A percentile compares a stretch with the other conserved stretches of the same genome.
Conservation (phyloP, 2,797 vertebrate species). For the Vireo griseus region DNA sequence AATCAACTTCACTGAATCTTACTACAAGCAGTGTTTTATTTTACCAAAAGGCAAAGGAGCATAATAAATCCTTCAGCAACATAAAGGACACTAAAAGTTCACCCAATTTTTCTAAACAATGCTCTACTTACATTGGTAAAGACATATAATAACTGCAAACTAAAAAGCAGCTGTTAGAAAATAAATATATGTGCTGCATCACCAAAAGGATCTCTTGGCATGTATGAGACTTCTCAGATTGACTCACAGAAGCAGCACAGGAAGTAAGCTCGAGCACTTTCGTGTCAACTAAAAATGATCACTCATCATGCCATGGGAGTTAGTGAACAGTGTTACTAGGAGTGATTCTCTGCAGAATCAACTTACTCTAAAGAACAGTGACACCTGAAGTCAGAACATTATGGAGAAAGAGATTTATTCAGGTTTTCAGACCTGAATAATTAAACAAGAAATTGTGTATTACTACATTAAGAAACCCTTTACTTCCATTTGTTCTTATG, state of each 20-base stretch:
- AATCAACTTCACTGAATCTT: neutral
- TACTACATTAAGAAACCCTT: neutral
- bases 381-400: neutral
- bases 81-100: neutral
- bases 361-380: neutral
- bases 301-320: accelerated
- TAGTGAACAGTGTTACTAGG: neutral
- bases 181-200: neutral
- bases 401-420: neutral
- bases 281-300: neutral
- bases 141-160: neutral
- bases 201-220: neutral
- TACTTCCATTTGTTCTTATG: neutral
- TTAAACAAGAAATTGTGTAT: neutral
- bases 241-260: neutral
- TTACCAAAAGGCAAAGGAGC: neutral
- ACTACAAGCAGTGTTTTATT: neutral
- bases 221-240: neutral
- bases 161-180: neutral
- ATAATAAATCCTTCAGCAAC: neutral
- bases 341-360: neutral
- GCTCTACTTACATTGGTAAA: neutral
- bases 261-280: neutral
- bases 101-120: neutral
- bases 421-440: neutral